Percentiles rank a stretch among this genome's conserved stretches.
Evolutionary conservation across 2,113 vertebrate genomes (phyloP).

Genomic region (Lanius ludovicianus): DNA sequence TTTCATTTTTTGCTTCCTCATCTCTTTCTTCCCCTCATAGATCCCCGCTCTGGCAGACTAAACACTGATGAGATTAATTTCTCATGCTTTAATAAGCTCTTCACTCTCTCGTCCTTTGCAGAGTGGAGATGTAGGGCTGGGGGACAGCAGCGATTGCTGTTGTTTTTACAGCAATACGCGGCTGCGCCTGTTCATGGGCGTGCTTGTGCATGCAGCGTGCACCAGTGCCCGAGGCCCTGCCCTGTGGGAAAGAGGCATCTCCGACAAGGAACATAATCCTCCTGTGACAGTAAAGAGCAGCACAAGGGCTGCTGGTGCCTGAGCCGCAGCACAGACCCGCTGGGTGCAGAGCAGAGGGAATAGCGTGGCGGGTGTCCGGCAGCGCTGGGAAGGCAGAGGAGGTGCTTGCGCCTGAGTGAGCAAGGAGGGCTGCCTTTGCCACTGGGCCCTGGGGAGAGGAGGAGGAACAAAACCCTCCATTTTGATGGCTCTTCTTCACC

Average conservation of each 20-base stretch:
- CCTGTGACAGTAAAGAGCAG: fast-evolving
- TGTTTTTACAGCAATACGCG: not conserved
- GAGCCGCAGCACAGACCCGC: fast-evolving
- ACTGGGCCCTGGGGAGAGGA: not conserved
- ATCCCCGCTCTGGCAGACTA: not conserved
- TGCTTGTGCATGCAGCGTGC: fast-evolving
- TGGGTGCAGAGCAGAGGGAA: fast-evolving
- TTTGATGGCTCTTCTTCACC: conserved; percentile 70
- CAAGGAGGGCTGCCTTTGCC: not conserved
- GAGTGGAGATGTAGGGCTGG: not conserved
- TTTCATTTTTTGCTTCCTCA: not conserved
- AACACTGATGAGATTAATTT: not conserved
- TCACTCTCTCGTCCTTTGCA: not conserved
- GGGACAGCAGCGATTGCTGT: fast-evolving
- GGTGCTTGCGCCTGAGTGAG: not conserved
- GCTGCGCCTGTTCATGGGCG: fast-evolving
- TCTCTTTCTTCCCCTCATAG: not conserved
- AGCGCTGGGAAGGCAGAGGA: fast-evolving
- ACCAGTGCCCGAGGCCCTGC: not conserved
- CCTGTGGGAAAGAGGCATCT: not conserved
- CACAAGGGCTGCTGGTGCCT: not conserved
- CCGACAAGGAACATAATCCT: fast-evolving
- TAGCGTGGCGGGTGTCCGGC: fast-evolving
- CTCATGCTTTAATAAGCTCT: not conserved
- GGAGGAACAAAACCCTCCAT: conserved; percentile 74